Percentiles rank a stretch among this genome's conserved stretches.
These are phyloP conservation scores for Microcaecilia unicolor DNA, from an alignment of 2,797 vertebrate species.

Conservation along the genomic window DNA sequence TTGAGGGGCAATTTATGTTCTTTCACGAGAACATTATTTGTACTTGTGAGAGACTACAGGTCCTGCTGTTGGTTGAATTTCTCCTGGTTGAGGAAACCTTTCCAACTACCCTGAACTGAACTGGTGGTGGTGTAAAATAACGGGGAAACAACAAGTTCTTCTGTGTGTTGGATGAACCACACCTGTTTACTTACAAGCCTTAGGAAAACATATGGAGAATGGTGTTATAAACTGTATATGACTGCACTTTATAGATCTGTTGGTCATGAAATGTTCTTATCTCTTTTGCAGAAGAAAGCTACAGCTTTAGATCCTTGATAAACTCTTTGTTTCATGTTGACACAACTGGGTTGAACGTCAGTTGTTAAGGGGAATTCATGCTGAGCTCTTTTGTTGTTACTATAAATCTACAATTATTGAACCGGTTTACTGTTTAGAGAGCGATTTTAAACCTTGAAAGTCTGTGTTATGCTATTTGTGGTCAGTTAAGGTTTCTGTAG, in stretches of 20 bases:
- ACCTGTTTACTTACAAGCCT: conserved; percentile 19
- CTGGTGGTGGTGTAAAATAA: too few relatives aligned
- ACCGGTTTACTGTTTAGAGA: conserved; percentile 23
- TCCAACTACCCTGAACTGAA: too few relatives aligned
- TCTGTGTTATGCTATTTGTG: too few relatives aligned
- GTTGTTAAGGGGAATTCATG: conserved; percentile 34
- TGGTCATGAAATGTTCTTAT: conserved; percentile 41
- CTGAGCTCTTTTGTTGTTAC: conserved; percentile 40
- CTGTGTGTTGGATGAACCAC: conserved; percentile 5
- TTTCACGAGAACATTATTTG: too few relatives aligned
- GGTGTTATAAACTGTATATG: conserved; percentile 32
- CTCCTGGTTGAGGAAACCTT: too few relatives aligned
- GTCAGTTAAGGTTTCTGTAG: too few relatives aligned
- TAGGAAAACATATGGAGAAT: conserved; percentile 17
- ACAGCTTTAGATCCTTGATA: conserved; percentile 41
- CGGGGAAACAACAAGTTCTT: neutral
- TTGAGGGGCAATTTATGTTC: too few relatives aligned
- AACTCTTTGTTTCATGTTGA: conserved; percentile 53
- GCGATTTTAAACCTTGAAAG: neutral
- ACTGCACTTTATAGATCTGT: conserved; percentile 26
- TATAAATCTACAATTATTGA: conserved; percentile 43
- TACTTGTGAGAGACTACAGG: too few relatives aligned
- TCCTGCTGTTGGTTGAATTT: too few relatives aligned
- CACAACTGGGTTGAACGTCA: conserved; percentile 48
- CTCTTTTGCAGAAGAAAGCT: conserved; percentile 42